Evolutionary conservation across 2,888 invertebrate genomes (phyloP), one percentile per base, ranked within the genome.

Genomic region (Pandemis heparana): DNA sequence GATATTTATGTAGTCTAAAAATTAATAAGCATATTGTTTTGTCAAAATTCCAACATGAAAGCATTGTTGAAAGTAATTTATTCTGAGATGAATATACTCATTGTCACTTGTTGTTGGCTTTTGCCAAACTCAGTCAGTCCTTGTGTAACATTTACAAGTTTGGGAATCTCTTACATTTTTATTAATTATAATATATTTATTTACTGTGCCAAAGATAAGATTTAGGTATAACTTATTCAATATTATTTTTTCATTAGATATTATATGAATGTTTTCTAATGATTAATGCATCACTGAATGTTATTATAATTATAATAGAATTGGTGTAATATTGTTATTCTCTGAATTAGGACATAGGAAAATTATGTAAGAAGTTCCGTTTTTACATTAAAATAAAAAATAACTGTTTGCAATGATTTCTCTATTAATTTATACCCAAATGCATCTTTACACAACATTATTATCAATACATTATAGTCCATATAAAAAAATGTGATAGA

Each of bases 361-460:
- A 85, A 85, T 85, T 87, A 83, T 88, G 87, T 90, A 91, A 84
- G 82, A 79, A 74, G 82, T 91, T 92, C 82, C 89, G 92, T 91
- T 92, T 93, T 90, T 92, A 92, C 87, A 92, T 85, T 89, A 90
- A 92, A 93, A 88, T 87, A 73, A 85, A 88, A 85, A 88, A 84
- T 90, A 86, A 90, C 87, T 92, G 92, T 92, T 92, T 76, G 75
- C 61, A 76, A 66, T 79, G 78, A 79, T 78, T 82, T 80, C 79
- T 88, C 87, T 75, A 64, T 85, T 80, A 81, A 84, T 86, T 77
- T 56, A 51, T 61, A 59, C 70, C 56, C 23, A 1, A 4, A 32
- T 69, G 48, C 51, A 63, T 43, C 51, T 66, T n/a, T 66, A 61
- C 61, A 66, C 16, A 62, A 43, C 43, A 7, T 48, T 67, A 67